phyloP scores from a whole-genome alignment of 2,113 vertebrate genomes.

The Charadrius vociferus region DNA sequence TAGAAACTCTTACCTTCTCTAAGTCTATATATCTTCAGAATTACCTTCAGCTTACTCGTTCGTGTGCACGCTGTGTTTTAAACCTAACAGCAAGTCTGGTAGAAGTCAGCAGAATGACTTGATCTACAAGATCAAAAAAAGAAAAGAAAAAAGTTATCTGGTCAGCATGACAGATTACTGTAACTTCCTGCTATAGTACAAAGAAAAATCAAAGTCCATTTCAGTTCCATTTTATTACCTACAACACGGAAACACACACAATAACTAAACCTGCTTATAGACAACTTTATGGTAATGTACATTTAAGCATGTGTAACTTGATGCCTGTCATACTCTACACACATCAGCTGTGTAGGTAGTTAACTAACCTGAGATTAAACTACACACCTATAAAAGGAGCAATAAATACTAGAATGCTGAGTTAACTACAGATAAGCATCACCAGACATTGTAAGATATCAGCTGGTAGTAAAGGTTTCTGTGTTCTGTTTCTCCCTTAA shows the following conservation, averaged over 20 bases:
- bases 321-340: not conserved
- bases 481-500: not conserved
- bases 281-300: not conserved
- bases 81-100: not conserved
- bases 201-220: slow-evolving; percentile 3
- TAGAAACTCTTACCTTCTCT: not conserved
- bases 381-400: not conserved
- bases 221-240: not conserved
- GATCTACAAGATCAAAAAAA: not conserved
- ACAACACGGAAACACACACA: accelerated
- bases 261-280: not conserved
- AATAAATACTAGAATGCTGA: not conserved
- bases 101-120: not conserved
- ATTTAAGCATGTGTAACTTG: not conserved
- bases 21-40: not conserved
- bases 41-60: not conserved
- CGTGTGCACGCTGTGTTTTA: accelerated
- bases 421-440: not conserved
- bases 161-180: not conserved
- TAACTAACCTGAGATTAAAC: not conserved
- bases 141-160: accelerated
- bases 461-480: not conserved
- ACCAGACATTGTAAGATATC: not conserved
- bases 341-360: not conserved
- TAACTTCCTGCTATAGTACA: not conserved